These are phyloP conservation scores for Rhingia rostrata DNA, from an alignment of 2,888 invertebrate species.

Conservation along the genomic window DNA sequence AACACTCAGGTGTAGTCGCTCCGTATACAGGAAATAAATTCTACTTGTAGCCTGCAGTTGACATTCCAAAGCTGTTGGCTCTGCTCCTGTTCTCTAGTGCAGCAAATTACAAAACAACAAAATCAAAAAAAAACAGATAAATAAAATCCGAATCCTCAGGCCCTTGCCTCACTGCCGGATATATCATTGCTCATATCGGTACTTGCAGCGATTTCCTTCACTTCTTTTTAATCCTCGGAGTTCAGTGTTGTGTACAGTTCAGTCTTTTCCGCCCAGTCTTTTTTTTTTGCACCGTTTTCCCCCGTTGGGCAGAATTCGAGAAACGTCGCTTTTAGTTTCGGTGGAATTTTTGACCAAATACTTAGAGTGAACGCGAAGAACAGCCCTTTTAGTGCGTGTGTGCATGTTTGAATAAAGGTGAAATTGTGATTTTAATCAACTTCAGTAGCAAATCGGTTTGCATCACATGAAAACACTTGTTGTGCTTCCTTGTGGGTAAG, in stretches of 20 bases:
- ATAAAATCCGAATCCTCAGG: constrained; percentile 19
- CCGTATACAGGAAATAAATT: constrained; percentile 64
- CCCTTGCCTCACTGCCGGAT: constrained; percentile 33
- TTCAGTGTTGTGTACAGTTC: constrained; percentile 28
- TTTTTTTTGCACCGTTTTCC: background rate
- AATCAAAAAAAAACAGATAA: background rate
- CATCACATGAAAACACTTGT: constrained; percentile 62
- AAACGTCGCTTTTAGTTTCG: constrained; percentile 3
- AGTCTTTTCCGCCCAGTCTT: constrained; percentile 10
- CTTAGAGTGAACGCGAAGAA: constrained; percentile 29
- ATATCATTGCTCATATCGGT: constrained; percentile 45
- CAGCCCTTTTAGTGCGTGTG: constrained; percentile 1
- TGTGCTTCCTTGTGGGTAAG: constrained; percentile 24
- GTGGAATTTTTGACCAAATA: constrained; percentile 16
- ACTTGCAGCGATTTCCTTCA: constrained; percentile 31
- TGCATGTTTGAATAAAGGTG: constrained; percentile 35
- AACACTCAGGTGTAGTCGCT: constrained; percentile 63
- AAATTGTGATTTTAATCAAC: constrained; percentile 62
- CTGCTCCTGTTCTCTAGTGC: constrained; percentile 40
- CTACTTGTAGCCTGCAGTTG: constrained; percentile 71
- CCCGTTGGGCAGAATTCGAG: constrained; percentile 7
- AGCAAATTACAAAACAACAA: constrained; percentile 20
- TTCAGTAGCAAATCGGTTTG: constrained; percentile 32
- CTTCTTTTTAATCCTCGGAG: constrained; percentile 11
- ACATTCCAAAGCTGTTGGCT: constrained; percentile 61